Evolutionary conservation across 2,888 invertebrate genomes (phyloP).

Genomic region (Agrochola lychnidis): DNA sequence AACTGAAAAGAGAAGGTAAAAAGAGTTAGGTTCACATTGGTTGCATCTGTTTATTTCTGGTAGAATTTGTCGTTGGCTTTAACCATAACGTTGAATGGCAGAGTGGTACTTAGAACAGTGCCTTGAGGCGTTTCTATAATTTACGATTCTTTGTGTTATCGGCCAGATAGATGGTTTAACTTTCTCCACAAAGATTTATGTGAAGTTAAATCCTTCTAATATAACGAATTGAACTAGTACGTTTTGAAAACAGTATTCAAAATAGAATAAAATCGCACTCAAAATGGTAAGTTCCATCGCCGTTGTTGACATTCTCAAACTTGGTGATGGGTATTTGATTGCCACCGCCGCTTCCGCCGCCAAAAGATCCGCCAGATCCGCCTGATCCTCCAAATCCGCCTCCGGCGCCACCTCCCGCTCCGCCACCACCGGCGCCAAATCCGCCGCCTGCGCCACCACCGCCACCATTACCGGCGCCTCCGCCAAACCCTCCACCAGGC

Average conservation of each 20-base stretch:
- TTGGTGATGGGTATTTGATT: conserved; percentile 90
- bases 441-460: conserved; percentile 66
- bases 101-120: not conserved
- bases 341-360: conserved; percentile 78
- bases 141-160: conserved; percentile 26
- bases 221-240: not conserved
- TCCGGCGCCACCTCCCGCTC: conserved; percentile 76
- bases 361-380: conserved; percentile 55
- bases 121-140: conserved; percentile 11
- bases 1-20: conserved; percentile 78
- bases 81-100: not conserved
- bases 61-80: not conserved
- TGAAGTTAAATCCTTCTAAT: not conserved
- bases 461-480: conserved; percentile 66
- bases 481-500: conserved; percentile 69
- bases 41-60: not conserved
- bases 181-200: conserved; percentile 5
- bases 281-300: conserved; percentile 92
- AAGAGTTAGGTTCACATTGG: not conserved
- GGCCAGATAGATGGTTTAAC: not conserved
- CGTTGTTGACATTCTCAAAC: conserved; percentile 92
- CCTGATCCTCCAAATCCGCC: conserved; percentile 64
- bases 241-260: not conserved
- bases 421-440: conserved; percentile 64
- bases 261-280: conserved; percentile 82